Evolutionary conservation across 2,113 vertebrate species (phyloP).

Genomic region (Pterocles orientalis): DNA sequence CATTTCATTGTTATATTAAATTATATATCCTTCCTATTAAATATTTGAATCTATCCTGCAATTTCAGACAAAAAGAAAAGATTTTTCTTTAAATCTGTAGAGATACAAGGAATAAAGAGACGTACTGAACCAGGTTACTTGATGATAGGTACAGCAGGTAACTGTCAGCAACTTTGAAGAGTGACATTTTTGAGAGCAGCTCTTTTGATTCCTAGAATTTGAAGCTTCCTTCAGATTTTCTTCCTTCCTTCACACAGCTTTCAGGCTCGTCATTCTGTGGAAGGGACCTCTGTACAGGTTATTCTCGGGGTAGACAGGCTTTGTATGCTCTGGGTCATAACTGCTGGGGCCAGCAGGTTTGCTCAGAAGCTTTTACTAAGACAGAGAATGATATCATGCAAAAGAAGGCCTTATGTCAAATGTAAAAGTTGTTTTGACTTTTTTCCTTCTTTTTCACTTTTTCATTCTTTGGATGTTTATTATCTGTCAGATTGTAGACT

Average conservation of each 20-base stretch:
- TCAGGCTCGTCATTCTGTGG: background rate
- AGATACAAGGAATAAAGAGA: background rate
- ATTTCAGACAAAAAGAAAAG: background rate
- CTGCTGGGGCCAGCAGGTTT: background rate
- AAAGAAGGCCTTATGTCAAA: background rate
- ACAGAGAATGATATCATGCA: background rate
- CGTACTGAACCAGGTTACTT: background rate
- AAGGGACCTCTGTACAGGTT: background rate
- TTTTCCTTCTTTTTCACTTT: background rate
- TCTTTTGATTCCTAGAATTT: background rate
- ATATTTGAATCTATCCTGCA: background rate
- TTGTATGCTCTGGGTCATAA: background rate
- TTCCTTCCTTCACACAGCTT: background rate
- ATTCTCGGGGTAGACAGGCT: background rate
- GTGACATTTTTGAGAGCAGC: background rate
- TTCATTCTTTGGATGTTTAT: background rate
- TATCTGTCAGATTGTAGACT: background rate
- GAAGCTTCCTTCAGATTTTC: background rate
- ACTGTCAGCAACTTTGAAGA: background rate
- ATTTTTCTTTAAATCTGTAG: background rate
- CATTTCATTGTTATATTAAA: background rate
- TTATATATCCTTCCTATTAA: background rate
- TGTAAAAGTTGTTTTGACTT: background rate
- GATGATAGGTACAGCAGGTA: background rate
- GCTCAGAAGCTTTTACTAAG: background rate